Conservation (phyloP, 2,797 vertebrate species). For the Caiman crocodilus region DNA sequence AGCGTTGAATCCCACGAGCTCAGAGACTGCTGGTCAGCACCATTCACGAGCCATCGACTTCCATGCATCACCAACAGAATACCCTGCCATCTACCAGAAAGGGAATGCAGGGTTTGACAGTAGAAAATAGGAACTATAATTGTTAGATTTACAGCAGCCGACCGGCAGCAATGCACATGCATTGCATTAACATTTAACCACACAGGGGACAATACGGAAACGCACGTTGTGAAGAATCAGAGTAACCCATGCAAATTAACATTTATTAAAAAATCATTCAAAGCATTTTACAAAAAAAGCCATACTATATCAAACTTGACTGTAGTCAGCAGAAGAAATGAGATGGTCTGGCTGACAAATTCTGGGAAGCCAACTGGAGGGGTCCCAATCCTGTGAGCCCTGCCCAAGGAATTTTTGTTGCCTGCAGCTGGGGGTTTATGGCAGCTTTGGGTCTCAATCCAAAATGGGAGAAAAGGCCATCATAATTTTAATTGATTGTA, state of each 20-base stretch:
- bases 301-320: neutral
- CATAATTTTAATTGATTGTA: neutral
- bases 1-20: neutral
- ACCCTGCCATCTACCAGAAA: accelerated
- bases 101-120: neutral
- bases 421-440: neutral
- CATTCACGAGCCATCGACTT: neutral
- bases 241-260: neutral
- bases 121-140: neutral
- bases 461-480: neutral
- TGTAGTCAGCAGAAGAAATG: neutral
- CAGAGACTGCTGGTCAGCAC: neutral
- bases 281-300: neutral
- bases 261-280: neutral
- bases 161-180: neutral
- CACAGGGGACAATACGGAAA: neutral
- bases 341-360: neutral
- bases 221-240: too few species aligned
- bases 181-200: neutral
- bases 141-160: neutral
- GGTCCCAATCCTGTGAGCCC: neutral
- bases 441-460: neutral
- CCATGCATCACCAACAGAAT: neutral
- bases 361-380: neutral
- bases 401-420: neutral